phyloP scores from a whole-genome alignment of 2,113 vertebrate genomes.

The Odocoileus hemionus region DNA sequence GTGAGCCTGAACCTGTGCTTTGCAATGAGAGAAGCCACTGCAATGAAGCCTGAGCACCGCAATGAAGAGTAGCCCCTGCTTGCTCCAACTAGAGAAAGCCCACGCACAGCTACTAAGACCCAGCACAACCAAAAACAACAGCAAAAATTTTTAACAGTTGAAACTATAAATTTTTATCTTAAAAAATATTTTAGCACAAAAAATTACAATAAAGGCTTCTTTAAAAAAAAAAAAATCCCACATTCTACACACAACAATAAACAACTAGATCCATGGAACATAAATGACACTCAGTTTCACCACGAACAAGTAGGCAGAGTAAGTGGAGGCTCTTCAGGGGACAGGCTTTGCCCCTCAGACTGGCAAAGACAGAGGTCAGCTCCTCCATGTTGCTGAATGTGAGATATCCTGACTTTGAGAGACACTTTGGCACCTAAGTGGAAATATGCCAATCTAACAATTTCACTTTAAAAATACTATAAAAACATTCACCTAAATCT shows the following conservation, averaged over 20 bases:
- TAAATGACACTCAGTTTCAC: not conserved
- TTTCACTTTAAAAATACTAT: not conserved
- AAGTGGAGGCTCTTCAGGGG: not conserved
- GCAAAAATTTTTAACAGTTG: not conserved
- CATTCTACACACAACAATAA: not conserved
- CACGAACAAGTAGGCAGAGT: not conserved
- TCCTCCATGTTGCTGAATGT: not conserved
- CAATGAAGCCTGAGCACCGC: not conserved
- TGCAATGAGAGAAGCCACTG: not conserved
- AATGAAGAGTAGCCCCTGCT: not conserved
- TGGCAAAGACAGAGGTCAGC: not conserved
- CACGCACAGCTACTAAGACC: not conserved
- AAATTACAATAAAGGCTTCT: not conserved
- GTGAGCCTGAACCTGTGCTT: not conserved
- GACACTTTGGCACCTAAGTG: not conserved
- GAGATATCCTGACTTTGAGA: not conserved
- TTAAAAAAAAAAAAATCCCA: not conserved
- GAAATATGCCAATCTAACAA: not conserved
- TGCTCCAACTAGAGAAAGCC: not conserved
- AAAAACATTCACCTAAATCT: not conserved
- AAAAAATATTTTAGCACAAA: not conserved
- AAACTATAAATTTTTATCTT: not conserved
- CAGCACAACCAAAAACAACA: not conserved
- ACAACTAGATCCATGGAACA: not conserved
- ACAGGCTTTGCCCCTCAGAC: not conserved